These are phyloP conservation scores for Orcinus orca DNA, from an alignment of 2,113 vertebrate genomes.

Conservation along the genomic window DNA sequence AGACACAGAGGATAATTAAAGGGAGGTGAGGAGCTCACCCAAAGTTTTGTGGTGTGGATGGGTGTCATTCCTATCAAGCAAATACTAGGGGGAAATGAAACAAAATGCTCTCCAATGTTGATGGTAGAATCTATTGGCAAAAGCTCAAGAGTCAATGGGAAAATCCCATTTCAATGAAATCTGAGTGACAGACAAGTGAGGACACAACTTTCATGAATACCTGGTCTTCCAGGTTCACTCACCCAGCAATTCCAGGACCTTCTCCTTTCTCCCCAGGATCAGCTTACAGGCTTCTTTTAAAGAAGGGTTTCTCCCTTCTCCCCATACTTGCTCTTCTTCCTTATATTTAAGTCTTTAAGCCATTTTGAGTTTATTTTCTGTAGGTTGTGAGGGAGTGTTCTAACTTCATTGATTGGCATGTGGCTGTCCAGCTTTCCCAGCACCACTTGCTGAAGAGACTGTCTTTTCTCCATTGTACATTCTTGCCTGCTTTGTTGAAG, in stretches of 20 bases:
- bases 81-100: neutral
- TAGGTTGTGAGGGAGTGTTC: too few species aligned
- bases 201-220: neutral
- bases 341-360: neutral
- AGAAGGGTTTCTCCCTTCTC: neutral
- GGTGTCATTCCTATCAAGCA: neutral
- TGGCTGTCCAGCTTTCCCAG: neutral
- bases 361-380: too few species aligned
- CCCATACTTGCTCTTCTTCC: neutral
- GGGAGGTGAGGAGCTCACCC: too few species aligned
- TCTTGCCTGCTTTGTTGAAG: neutral
- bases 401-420: neutral
- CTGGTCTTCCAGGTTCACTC: neutral
- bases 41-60: neutral
- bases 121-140: neutral
- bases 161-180: neutral
- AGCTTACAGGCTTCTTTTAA: neutral
- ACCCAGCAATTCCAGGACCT: neutral
- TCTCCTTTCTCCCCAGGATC: neutral
- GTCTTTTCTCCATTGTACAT: neutral
- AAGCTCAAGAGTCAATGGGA: neutral
- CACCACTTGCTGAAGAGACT: neutral
- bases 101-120: neutral
- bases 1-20: neutral
- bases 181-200: neutral